Percentiles rank a stretch among this genome's conserved stretches.
phyloP scores from a whole-genome alignment of 2,888 invertebrate genomes.

The Leucoptera coffeella region DNA sequence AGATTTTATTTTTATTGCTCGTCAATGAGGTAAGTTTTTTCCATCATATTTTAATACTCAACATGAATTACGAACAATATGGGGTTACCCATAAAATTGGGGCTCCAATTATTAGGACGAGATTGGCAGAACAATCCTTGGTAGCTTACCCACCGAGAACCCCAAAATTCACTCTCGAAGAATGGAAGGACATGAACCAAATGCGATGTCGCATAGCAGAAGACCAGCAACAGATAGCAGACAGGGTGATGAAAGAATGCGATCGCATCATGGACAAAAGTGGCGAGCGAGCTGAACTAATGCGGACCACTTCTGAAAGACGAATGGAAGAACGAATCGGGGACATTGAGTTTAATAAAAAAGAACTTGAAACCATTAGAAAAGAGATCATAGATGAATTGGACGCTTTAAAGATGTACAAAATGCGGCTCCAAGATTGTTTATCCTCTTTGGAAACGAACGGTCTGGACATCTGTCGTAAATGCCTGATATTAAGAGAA shows the following conservation, averaged over 20 bases:
- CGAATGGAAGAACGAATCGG: slow-evolving; percentile 73
- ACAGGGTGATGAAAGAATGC: slow-evolving; percentile 62
- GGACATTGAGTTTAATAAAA: slow-evolving; percentile 75
- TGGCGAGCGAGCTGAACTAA: slow-evolving; percentile 60
- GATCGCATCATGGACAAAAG: slow-evolving; percentile 64
- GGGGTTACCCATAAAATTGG: slow-evolving; percentile 33
- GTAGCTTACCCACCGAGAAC: slow-evolving; percentile 29
- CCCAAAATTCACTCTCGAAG: slow-evolving; percentile 2
- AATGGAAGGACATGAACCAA: slow-evolving; percentile 50
- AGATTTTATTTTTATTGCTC: too few relatives aligned
- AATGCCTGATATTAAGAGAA: slow-evolving; percentile 63
- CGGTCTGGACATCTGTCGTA: slow-evolving; percentile 51
- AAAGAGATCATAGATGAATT: slow-evolving; percentile 71
- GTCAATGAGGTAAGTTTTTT: too few relatives aligned
- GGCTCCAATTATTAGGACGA: slow-evolving; percentile 32
- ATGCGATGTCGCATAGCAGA: slow-evolving; percentile 66
- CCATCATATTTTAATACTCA: too few relatives aligned
- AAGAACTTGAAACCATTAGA: slow-evolving; percentile 70
- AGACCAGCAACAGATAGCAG: slow-evolving; percentile 77
- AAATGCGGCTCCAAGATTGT: slow-evolving; percentile 69
- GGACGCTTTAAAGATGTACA: slow-evolving; percentile 69
- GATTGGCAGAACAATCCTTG: slow-evolving; percentile 32
- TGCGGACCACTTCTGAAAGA: slow-evolving; percentile 73
- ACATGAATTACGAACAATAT: too few relatives aligned
- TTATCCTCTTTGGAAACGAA: slow-evolving; percentile 61